Conservation (phyloP, 2,888 invertebrate genomes). For the Trichogramma dendrolimi region DNA sequence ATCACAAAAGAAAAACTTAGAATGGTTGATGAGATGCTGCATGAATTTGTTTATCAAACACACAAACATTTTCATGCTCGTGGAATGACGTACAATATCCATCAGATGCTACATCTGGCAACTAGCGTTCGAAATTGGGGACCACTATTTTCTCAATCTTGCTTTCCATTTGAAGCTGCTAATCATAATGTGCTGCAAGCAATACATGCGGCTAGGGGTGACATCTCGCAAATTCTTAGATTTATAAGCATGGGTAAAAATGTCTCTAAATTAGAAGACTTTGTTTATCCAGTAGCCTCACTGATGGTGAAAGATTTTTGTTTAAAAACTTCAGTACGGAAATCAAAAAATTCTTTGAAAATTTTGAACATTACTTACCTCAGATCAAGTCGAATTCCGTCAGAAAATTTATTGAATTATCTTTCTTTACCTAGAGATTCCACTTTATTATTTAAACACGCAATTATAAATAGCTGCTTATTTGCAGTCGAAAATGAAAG, state of each 20-base stretch:
- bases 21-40: neutral
- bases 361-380: neutral
- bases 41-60: neutral
- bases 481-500: neutral
- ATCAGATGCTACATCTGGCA: neutral
- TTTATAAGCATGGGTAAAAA: neutral
- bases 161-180: neutral
- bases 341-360: neutral
- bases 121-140: slow-evolving; percentile 1
- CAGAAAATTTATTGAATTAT: neutral
- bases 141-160: slow-evolving; percentile 3
- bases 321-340: neutral
- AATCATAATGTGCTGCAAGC: neutral
- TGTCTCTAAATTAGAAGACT: neutral
- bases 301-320: neutral
- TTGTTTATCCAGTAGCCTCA: neutral
- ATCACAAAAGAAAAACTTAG: neutral
- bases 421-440: neutral
- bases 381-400: neutral
- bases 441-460: neutral
- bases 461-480: neutral
- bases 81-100: neutral
- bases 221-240: neutral
- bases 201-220: neutral
- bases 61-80: neutral